Conservation (phyloP, 2,888 invertebrate species). For the Galeruca laticollis region DNA sequence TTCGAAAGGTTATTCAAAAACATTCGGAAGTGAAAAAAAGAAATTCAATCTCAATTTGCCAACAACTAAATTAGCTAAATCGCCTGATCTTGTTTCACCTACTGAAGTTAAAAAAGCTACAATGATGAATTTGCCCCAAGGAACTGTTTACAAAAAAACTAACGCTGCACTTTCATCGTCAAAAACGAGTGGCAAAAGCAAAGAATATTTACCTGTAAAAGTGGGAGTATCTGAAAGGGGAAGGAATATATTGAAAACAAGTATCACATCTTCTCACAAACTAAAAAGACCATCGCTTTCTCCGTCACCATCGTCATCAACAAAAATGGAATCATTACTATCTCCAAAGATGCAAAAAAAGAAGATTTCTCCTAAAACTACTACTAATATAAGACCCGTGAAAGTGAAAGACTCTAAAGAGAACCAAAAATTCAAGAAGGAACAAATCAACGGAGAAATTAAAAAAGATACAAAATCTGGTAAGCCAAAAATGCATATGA, state of each 20-base stretch:
- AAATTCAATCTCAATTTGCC: slow-evolving; percentile 65
- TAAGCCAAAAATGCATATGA: slow-evolving; percentile 48
- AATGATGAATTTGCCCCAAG: slow-evolving; percentile 48
- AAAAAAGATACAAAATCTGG: slow-evolving; percentile 52
- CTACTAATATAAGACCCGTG: slow-evolving; percentile 22
- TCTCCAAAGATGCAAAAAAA: slow-evolving; percentile 50
- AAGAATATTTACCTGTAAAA: slow-evolving; percentile 63
- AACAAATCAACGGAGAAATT: slow-evolving; percentile 60
- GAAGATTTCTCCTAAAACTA: slow-evolving; percentile 26
- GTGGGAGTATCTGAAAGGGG: slow-evolving; percentile 63
- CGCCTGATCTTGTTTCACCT: slow-evolving; percentile 72
- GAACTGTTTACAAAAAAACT: slow-evolving; percentile 65
- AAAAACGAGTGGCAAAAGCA: slow-evolving; percentile 55
- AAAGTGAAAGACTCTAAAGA: slow-evolving; percentile 51
- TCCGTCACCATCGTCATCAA: slow-evolving; percentile 54
- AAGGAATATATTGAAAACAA: slow-evolving; percentile 55
- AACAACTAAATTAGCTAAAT: slow-evolving; percentile 61
- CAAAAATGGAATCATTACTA: slow-evolving; percentile 57
- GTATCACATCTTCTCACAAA: slow-evolving; percentile 46
- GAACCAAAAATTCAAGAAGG: slow-evolving; percentile 61
- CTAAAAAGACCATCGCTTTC: slow-evolving; percentile 50
- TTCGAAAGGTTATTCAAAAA: slow-evolving; percentile 58
- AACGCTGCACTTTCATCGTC: slow-evolving; percentile 63
- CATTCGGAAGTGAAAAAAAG: slow-evolving; percentile 70
- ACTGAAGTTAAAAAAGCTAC: slow-evolving; percentile 70